Evolutionary conservation across 2,113 vertebrate species (phyloP).

Genomic region (Podarcis muralis): DNA sequence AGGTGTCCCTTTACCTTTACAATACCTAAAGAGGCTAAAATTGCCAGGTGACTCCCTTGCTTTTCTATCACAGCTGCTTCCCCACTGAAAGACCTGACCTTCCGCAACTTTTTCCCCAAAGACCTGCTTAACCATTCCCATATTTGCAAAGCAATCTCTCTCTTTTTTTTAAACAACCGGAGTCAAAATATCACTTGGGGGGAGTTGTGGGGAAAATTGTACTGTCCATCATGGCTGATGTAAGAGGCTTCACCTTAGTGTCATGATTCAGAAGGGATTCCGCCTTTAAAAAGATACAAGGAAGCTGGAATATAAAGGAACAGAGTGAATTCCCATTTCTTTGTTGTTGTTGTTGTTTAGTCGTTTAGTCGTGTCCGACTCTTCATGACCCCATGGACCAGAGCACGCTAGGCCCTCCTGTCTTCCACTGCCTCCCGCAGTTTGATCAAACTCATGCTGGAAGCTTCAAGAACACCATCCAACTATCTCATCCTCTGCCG

Average conservation of each 20-base stretch:
- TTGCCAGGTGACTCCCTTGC: neutral
- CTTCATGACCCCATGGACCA: no score
- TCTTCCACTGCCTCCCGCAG: no score
- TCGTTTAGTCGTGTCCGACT: no score
- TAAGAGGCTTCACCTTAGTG: slow-evolving; percentile 29
- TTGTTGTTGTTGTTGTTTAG: no score
- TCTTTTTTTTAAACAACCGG: neutral
- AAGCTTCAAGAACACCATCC: no score
- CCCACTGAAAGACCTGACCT: accelerated
- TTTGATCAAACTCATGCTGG: no score
- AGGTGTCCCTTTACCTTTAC: neutral
- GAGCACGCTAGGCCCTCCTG: no score
- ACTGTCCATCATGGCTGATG: slow-evolving; percentile 16
- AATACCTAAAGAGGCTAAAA: accelerated
- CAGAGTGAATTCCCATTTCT: slow-evolving; percentile 47
- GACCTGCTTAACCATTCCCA: neutral
- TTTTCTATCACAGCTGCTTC: neutral
- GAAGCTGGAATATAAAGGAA: slow-evolving; percentile 23
- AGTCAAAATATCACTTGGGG: slow-evolving; percentile 3
- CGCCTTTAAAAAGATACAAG: slow-evolving; percentile 37
- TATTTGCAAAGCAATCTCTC: slow-evolving; percentile 27
- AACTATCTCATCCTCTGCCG: no score
- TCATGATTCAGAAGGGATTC: slow-evolving; percentile 9
- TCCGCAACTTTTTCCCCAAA: neutral
- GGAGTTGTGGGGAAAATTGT: slow-evolving; percentile 7